Percentiles rank a stretch among this genome's conserved stretches.
Conservation (phyloP, 2,113 vertebrate genomes). For the rat (Rattus norvegicus) region GRCr8 NC_086025.1:26687501-26688000, state of each 20-base stretch:
- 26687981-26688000: background rate
- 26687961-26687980: slow-evolving; percentile 23
- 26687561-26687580: slow-evolving; percentile 11
- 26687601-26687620: slow-evolving; percentile 37
- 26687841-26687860: background rate
- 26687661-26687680: background rate
- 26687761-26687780: background rate
- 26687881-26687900: background rate
- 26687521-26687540: slow-evolving; percentile 48
- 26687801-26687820: background rate
- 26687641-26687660: slow-evolving; percentile 35
- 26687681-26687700: background rate
- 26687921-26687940: background rate
- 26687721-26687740: background rate
- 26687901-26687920: background rate
- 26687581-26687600: slow-evolving; percentile 44
- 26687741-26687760: slow-evolving; percentile 31
- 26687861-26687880: background rate
- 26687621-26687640: background rate
- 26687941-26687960: background rate
- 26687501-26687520: slow-evolving; percentile 40
- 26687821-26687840: background rate
- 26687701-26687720: background rate
- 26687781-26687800: background rate
- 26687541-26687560: slow-evolving; percentile 49